Base-by-base conservation (phyloP, 2,797 vertebrate species). In the Pseudocheirus occidentalis region DNA sequence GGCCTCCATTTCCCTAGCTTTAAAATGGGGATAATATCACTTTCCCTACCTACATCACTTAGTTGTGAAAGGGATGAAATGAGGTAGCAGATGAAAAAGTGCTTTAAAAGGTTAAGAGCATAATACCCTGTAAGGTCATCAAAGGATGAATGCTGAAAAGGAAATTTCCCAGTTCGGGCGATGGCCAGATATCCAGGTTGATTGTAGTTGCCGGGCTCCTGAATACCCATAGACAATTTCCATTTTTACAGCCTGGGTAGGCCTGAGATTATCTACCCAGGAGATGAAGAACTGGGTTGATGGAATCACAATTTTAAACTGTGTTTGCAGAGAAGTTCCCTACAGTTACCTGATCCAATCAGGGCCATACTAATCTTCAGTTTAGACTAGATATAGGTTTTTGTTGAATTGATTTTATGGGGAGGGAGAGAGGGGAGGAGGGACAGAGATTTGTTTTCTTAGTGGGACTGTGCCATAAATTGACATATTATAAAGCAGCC, bases 401-500 rank as follows among this genome's bases (percentile, higher is more conserved):
- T 93, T 40, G 56, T 53, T 52, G 92, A 93, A 55, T 95, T 29
- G 11, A 95, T 31, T 91, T 92, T 96, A 14, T 93, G 55, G 40
- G 55, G 55, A 94, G 18, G 91, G 28, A 87, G 73, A 87, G 21
- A 87, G 73, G 24, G 40, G 73, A 87, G 73, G 73, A 87, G 40
- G 73, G 40, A 50, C 40, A 24, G 73, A 87, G 73, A 87, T 50
- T 87, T 87, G 55, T 91, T 93, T 91, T 91, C 57, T 62, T 96
- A 55, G 28, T 27, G 66, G 29, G 92, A 92, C 5, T 73, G 27
- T 91, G 18, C 18, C 87, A 31, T 91, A 66, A 3, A 56, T 92
- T 46, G 91, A 11, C 13, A 90, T 93, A 94, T 73, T 95, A 52
- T 57, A 90, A 93, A 95, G 53, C 27, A 96, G 13, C 18, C 59